These are phyloP conservation scores for Brachynemurus nebulosus DNA, from an alignment of 2,888 invertebrate species.

Conservation along the genomic window DNA sequence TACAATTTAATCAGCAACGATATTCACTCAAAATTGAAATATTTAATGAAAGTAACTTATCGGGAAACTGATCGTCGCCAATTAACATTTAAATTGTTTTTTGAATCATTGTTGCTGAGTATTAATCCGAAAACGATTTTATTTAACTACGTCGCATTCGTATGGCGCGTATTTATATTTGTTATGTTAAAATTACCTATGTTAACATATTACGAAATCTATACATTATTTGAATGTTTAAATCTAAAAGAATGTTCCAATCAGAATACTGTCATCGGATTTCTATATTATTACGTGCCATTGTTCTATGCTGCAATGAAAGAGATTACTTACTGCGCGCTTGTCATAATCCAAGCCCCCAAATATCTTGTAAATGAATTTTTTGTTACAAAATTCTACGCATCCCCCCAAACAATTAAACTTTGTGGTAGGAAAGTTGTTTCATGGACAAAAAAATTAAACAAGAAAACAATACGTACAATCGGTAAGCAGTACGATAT, in stretches of 20 bases:
- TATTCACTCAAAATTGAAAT: conserved; percentile 33
- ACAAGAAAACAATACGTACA: conserved; percentile 39
- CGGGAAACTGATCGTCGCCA: conserved; percentile 26
- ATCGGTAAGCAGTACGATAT: conserved; percentile 45
- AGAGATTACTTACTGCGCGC: conserved; percentile 31
- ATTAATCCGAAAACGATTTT: conserved; percentile 32
- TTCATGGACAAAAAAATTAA: conserved; percentile 54
- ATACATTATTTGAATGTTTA: conserved; percentile 29
- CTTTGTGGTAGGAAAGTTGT: conserved; percentile 58
- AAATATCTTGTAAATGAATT: conserved; percentile 42
- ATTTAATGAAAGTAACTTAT: conserved; percentile 28
- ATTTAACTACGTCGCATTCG: conserved; percentile 24
- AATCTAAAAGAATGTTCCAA: conserved; percentile 27
- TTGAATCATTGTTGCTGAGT: conserved; percentile 29
- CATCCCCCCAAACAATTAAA: conserved; percentile 43
- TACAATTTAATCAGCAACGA: conserved; percentile 32
- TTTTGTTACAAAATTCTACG: conserved; percentile 39
- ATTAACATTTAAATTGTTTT: conserved; percentile 23
- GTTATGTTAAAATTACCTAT: conserved; percentile 28
- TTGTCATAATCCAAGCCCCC: conserved; percentile 34
- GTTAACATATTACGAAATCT: conserved; percentile 30
- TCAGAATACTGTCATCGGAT: conserved; percentile 27
- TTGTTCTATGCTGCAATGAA: conserved; percentile 29
- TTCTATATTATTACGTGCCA: conserved; percentile 32
- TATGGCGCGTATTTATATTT: conserved; percentile 25